phyloP scores from a whole-genome alignment of 2,113 vertebrate genomes.

The Camelus dromedarius region DNA sequence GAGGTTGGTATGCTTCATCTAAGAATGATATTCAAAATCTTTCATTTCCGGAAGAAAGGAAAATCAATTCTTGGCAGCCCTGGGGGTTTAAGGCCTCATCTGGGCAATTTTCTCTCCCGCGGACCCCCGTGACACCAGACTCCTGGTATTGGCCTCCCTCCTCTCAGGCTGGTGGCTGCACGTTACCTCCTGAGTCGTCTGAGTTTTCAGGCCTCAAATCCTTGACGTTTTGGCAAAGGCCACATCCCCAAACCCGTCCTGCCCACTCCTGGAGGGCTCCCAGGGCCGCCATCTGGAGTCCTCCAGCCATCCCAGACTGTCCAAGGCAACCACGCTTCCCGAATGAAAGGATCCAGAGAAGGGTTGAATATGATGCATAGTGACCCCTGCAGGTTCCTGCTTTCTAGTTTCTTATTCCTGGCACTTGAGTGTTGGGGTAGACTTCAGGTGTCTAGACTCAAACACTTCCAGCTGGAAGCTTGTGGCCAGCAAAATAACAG shows the following conservation, averaged over 20 bases:
- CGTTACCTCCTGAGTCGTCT: not conserved
- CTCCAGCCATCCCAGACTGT: not conserved
- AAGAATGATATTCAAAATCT: slow-evolving; percentile 41
- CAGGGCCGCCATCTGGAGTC: not conserved
- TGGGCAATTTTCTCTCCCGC: not conserved
- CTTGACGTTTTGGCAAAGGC: not conserved
- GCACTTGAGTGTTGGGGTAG: not conserved
- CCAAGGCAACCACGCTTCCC: not conserved
- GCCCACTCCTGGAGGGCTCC: not conserved
- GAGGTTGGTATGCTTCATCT: not conserved
- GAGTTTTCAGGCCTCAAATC: not conserved
- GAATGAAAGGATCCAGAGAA: not conserved
- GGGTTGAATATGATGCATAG: not conserved
- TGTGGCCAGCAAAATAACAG: not conserved
- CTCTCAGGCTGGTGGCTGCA: not conserved
- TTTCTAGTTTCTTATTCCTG: not conserved
- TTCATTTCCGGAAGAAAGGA: not conserved
- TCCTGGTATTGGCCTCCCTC: not conserved
- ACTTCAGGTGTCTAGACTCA: not conserved
- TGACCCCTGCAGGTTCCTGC: not conserved
- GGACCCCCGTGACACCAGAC: not conserved
- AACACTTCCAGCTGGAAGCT: not conserved
- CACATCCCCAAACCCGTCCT: not conserved
- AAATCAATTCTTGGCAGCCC: not conserved
- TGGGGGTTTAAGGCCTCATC: not conserved